phyloP scores from a whole-genome alignment of 1,140 invertebrate genomes.

The Caenorhabditis inopinata region DNA sequence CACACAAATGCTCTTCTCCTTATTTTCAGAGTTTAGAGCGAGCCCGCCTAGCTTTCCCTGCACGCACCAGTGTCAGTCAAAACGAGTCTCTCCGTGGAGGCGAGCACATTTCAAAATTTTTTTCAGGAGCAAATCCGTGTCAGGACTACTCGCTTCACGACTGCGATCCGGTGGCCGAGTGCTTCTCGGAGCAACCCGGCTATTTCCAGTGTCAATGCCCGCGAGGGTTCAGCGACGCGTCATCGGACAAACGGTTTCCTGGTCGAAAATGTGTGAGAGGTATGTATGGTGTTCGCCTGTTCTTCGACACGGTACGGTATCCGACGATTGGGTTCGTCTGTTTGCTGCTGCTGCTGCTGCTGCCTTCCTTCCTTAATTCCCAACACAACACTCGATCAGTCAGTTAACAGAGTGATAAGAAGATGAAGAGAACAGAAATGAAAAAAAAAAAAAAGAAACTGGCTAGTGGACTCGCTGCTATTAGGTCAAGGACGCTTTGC shows the following conservation, averaged over 20 bases:
- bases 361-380: no score
- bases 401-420: constrained; percentile 15
- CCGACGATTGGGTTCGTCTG: not conserved
- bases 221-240: constrained; percentile 54
- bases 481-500: not conserved
- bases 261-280: constrained; percentile 64
- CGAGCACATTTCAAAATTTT: no score
- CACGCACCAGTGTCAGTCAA: no score
- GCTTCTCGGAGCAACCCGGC: constrained; percentile 63
- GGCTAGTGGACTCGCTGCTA: constrained; percentile 3
- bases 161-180: constrained; percentile 64
- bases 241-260: constrained; percentile 54
- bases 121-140: constrained; percentile 62
- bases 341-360: not conserved
- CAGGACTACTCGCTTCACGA: constrained; percentile 65
- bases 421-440: not conserved
- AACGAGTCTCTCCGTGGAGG: no score
- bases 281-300: constrained; percentile 33
- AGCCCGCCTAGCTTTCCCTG: no score
- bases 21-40: no score
- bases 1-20: no score
- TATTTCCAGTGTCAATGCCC: constrained; percentile 65
- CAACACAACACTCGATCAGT: no score
- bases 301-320: not conserved
- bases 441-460: constrained; percentile 11